Percentiles rank a stretch among this genome's conserved stretches.
Evolutionary conservation across 2,888 invertebrate genomes (phyloP).

Genomic region (Celastrina argiolus): DNA sequence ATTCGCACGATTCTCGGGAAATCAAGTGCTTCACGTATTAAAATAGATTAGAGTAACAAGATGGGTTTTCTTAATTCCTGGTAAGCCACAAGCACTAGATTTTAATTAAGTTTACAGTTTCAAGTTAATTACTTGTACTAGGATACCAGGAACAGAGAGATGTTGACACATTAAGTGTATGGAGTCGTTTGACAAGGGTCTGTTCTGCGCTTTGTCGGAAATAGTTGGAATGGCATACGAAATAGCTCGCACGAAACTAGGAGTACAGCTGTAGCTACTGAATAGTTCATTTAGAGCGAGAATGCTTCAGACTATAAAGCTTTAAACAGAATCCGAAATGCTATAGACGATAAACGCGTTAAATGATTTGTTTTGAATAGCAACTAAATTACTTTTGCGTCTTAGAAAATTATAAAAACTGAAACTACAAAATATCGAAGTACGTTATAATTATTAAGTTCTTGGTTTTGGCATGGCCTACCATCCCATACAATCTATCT

Average conservation of each 20-base stretch:
- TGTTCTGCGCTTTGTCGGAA: background rate
- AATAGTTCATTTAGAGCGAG: background rate
- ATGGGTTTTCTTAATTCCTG: too few species aligned
- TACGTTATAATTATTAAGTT: too few species aligned
- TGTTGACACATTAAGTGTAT: conserved; percentile 18
- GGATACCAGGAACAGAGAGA: background rate
- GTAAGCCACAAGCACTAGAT: background rate
- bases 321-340: background rate
- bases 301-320: background rate
- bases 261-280: conserved; percentile 8
- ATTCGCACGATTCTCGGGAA: too few species aligned
- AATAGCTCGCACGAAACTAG: background rate
- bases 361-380: too few species aligned
- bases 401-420: background rate
- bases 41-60: too few species aligned
- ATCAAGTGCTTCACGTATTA: too few species aligned
- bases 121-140: background rate
- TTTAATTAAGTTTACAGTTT: background rate
- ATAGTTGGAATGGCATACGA: background rate
- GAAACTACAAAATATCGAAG: too few species aligned
- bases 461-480: too few species aligned
- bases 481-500: too few species aligned
- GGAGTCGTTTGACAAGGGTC: conserved; percentile 16
- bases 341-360: background rate
- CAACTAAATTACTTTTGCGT: background rate